A percentile compares a stretch with the other conserved stretches of the same genome.
Conservation (phyloP, 2,888 invertebrate species). For the Diogma glabrata region DNA sequence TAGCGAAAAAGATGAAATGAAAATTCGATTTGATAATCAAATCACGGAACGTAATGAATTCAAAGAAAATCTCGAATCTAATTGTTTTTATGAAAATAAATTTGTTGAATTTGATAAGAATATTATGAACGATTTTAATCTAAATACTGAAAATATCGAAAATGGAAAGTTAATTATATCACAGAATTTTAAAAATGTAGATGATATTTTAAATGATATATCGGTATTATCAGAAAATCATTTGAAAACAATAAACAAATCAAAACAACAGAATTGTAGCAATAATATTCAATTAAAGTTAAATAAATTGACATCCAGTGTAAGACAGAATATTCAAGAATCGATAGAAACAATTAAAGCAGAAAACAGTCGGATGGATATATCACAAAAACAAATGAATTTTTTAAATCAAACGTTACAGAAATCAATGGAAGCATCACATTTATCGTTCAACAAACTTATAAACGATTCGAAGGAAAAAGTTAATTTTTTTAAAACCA, state of each 20-base stretch:
- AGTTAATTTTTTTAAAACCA: conserved; percentile 36
- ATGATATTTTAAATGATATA: not conserved
- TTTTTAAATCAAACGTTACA: conserved; percentile 29
- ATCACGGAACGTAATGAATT: not conserved
- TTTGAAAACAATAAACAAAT: not conserved
- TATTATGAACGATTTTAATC: not conserved
- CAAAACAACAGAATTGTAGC: not conserved
- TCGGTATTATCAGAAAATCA: not conserved
- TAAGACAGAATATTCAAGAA: conserved; percentile 16
- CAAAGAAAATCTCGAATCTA: not conserved
- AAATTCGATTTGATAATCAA: not conserved
- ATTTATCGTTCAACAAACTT: conserved; percentile 24
- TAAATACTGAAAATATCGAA: not conserved
- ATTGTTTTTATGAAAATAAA: not conserved
- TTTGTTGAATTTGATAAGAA: not conserved
- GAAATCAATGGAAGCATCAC: conserved; percentile 27
- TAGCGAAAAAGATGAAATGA: not conserved
- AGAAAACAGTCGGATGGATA: conserved; percentile 15
- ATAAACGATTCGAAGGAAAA: conserved; percentile 33
- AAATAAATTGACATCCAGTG: not conserved
- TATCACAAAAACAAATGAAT: conserved; percentile 23
- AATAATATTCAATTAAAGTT: not conserved
- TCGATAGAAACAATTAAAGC: conserved; percentile 22
- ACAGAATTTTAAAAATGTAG: not conserved
- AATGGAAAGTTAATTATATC: not conserved